Evolutionary conservation across 2,888 invertebrate genomes (phyloP), one percentile per base, ranked within the genome.

Genomic region (Esperia sulphurella): DNA sequence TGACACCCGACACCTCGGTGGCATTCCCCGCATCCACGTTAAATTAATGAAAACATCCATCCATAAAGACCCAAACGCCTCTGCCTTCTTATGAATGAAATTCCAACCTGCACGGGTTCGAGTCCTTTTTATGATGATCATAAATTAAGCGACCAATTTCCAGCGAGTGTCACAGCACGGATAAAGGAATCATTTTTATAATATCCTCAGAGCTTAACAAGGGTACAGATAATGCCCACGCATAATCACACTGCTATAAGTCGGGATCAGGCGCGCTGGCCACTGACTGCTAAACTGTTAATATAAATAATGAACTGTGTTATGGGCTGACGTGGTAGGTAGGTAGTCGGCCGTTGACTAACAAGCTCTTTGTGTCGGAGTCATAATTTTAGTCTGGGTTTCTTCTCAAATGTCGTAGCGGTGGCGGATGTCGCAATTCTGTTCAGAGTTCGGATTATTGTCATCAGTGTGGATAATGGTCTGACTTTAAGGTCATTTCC

Each of bases 61-160:
- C 82, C 83, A 87, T 86, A 86, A 86, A 87, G 87, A 85, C 82
- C 83, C 85, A 71, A 88, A 89, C 89, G 89, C 90, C 89, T 85
- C 87, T 81, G 81, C 86, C 75, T 82, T 82, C 85, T 89, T 88
- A 89, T 91, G 91, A 91, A 91, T 91, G 91, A 87, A 87, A 88
- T 86, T 82, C 89, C 88, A 83, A 77, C 79, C 80, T 75, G 83
- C 71, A 75, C 83, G 80, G 82, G 70, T 74, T 81, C 77, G 82
- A 81, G 82, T 86, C 87, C 86, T 87, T 88, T 89, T 89, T 86
- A 89, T 87, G 84, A 77, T 74, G 63, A 75, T 71, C 81, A 88
- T 89, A 89, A 88, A 88, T 89, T 83, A 86, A 78, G 71, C 76
- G 78, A 85, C 86, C 86, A 87, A 88, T 89, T 87, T 86, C 87